Percentiles rank a stretch among this genome's conserved stretches.
phyloP scores from a whole-genome alignment of 2,797 vertebrate species.

The Karalla daura region DNA sequence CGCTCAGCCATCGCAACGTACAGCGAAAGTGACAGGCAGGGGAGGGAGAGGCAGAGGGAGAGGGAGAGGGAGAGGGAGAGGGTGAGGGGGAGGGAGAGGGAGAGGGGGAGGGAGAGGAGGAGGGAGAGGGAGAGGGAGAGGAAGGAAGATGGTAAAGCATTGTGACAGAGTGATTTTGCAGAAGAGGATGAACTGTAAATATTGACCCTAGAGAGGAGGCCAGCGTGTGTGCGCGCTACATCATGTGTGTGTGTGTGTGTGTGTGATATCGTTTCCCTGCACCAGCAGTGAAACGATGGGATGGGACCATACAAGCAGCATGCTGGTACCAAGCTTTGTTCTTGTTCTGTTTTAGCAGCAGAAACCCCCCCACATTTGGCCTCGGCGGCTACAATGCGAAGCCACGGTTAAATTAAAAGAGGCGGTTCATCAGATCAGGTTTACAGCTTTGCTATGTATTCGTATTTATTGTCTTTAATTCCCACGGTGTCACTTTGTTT shows the following conservation, averaged over 20 bases:
- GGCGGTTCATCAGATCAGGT: not conserved
- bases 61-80: not conserved
- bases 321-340: conserved; percentile 15
- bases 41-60: not conserved
- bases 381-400: not conserved
- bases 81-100: not conserved
- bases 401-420: not conserved
- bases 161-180: conserved; percentile 68
- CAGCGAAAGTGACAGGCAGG: conserved; percentile 71
- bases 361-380: not conserved
- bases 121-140: not conserved
- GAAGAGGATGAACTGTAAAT: conserved; percentile 77
- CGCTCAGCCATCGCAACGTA: conserved; percentile 67
- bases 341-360: not conserved
- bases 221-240: conserved; percentile 8
- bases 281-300: conserved; percentile 47
- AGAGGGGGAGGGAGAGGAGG: not conserved
- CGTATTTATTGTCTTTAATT: not conserved
- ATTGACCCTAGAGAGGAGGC: conserved; percentile 70
- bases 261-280: conserved; percentile 20
- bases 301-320: conserved; percentile 23
- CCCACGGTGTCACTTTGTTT: not conserved
- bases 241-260: conserved; percentile 22
- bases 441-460: not conserved
- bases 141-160: conserved; percentile 46